These are phyloP conservation scores for Gavia stellata DNA, from an alignment of 2,113 vertebrate species.

Conservation along the genomic window DNA sequence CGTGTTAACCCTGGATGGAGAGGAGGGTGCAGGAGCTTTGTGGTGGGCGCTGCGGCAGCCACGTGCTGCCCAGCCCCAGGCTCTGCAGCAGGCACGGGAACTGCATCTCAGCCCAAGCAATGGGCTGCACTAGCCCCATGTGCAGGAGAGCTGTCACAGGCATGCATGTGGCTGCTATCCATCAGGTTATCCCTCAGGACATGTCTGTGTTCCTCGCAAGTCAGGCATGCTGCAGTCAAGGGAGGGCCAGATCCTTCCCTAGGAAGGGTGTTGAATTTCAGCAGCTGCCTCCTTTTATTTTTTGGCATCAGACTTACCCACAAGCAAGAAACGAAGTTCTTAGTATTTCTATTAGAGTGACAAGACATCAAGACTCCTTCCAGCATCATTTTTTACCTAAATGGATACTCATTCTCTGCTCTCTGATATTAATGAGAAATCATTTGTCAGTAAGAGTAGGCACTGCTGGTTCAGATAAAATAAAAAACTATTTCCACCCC, in stretches of 20 bases:
- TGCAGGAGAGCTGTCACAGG: background rate
- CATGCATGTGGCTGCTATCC: rapidly evolving
- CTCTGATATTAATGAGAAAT: background rate
- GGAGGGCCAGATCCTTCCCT: background rate
- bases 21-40: background rate
- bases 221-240: background rate
- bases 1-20: rapidly evolving
- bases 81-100: background rate
- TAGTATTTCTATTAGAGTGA: background rate
- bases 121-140: rapidly evolving
- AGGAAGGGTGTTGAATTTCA: background rate
- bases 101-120: background rate
- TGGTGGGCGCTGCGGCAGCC: background rate
- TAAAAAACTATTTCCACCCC: background rate
- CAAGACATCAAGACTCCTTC: background rate
- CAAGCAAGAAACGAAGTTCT: background rate
- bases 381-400: background rate
- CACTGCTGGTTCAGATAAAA: background rate
- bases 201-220: background rate
- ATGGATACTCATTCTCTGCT: background rate
- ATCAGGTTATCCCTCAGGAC: background rate
- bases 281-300: background rate
- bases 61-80: background rate
- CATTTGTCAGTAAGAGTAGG: background rate
- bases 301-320: background rate